These are phyloP conservation scores for Furcula furcula DNA, from an alignment of 2,888 invertebrate genomes.

Conservation along the genomic window DNA sequence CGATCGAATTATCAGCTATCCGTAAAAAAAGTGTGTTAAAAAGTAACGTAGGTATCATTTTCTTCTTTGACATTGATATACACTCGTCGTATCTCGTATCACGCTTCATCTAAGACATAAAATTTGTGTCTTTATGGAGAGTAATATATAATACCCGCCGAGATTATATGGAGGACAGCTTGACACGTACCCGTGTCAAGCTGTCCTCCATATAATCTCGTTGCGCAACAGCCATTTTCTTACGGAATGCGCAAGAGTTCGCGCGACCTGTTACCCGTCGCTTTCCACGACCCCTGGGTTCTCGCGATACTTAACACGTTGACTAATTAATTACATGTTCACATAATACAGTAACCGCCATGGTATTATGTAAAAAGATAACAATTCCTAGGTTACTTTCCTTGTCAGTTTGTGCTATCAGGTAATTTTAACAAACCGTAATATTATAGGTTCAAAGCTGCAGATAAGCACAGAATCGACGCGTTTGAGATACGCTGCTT, in stretches of 20 bases:
- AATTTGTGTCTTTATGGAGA: neutral
- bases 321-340: constrained; percentile 30
- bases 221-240: constrained; percentile 43
- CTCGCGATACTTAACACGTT: constrained; percentile 18
- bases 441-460: too few species aligned
- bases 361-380: constrained; percentile 15
- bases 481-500: too few species aligned
- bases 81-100: neutral
- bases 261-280: constrained; percentile 27
- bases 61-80: too few species aligned
- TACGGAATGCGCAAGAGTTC: constrained; percentile 22
- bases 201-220: constrained; percentile 18
- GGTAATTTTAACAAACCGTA: too few species aligned
- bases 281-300: constrained; percentile 55
- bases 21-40: too few species aligned
- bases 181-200: too few species aligned
- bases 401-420: neutral
- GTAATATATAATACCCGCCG: neutral
- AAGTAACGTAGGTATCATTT: too few species aligned
- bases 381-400: neutral
- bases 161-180: too few species aligned
- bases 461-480: too few species aligned
- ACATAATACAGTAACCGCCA: constrained; percentile 18
- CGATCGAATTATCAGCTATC: neutral
- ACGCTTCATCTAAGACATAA: neutral